Conservation (phyloP, 2,888 invertebrate species). For the Drosophila nigricruria region DNA sequence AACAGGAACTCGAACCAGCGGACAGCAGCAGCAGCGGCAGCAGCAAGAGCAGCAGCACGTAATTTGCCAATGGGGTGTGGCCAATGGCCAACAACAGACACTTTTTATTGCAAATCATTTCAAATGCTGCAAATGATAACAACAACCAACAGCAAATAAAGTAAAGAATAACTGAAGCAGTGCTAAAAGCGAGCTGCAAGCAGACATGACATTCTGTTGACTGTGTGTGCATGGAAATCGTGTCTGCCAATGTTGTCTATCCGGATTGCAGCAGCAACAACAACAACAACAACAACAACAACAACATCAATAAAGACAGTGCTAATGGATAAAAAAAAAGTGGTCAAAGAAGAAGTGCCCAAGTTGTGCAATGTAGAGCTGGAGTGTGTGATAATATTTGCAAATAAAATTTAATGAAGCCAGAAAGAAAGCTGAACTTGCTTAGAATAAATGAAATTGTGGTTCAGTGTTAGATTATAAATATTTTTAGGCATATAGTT, state of each 20-base stretch:
- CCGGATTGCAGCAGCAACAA: constrained; percentile 1
- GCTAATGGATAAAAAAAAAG: constrained; percentile 18
- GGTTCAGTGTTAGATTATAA: neutral
- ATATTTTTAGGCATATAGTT: neutral
- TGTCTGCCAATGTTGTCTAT: constrained; percentile 31
- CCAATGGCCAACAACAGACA: constrained; percentile 73
- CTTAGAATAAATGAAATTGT: neutral
- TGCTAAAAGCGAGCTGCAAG: constrained; percentile 48
- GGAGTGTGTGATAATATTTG: constrained; percentile 19
- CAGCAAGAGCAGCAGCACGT: constrained; percentile 60
- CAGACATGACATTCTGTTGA: constrained; percentile 62
- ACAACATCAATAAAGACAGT: constrained; percentile 12
- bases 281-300: constrained; percentile 10
- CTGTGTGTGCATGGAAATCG: constrained; percentile 41
- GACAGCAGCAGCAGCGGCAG: neutral
- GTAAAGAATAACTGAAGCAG: constrained; percentile 31
- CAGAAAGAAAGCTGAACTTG: neutral
- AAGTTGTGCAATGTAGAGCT: neutral
- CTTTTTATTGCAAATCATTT: constrained; percentile 82
- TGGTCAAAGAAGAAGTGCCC: neutral
- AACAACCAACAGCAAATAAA: constrained; percentile 33
- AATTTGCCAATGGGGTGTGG: constrained; percentile 78
- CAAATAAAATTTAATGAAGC: constrained; percentile 33
- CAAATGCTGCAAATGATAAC: constrained; percentile 81
- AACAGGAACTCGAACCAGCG: constrained; percentile 23